A percentile compares a stretch with the other conserved stretches of the same genome.
Conservation (phyloP, 1,140 invertebrate genomes). For the Drosophila kikkawai region DNA sequence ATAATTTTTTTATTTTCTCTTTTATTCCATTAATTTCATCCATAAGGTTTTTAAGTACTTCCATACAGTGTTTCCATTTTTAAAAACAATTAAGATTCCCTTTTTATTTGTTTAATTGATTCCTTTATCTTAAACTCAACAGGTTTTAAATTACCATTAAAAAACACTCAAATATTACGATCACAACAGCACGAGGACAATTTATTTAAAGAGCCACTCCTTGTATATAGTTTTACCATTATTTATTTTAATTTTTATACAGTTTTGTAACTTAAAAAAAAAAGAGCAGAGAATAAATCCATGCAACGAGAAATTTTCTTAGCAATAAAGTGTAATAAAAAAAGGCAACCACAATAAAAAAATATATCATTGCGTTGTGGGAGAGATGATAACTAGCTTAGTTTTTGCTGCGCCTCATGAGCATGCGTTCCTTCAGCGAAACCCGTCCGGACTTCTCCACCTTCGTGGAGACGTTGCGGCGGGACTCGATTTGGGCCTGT, state of each 20-base stretch:
- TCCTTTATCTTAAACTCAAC: background rate
- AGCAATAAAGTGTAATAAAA: constrained; percentile 43
- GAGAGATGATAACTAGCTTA: constrained; percentile 33
- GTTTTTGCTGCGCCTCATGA: constrained; percentile 71
- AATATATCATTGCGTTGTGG: constrained; percentile 26
- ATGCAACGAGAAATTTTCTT: constrained; percentile 51
- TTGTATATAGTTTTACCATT: constrained; percentile 3
- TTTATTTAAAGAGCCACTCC: constrained; percentile 24
- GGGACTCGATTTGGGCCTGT: constrained; percentile 86
- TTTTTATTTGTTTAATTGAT: background rate
- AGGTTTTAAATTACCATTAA: background rate
- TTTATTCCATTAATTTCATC: no score
- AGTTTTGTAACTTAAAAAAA: constrained; percentile 53
- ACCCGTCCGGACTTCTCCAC: constrained; percentile 86
- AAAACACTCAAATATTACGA: background rate
- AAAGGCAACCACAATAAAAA: constrained; percentile 35
- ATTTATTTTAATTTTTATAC: constrained; percentile 17
- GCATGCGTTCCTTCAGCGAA: constrained; percentile 87
- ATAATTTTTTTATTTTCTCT: no score
- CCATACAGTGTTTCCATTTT: no score
- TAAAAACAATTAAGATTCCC: no score
- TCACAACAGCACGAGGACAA: constrained; percentile 20
- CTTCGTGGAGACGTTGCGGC: constrained; percentile 86
- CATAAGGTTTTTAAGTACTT: no score
- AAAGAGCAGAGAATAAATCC: constrained; percentile 39